Evolutionary conservation across 2,888 invertebrate genomes (phyloP).

Genomic region (Epirrita christyi): DNA sequence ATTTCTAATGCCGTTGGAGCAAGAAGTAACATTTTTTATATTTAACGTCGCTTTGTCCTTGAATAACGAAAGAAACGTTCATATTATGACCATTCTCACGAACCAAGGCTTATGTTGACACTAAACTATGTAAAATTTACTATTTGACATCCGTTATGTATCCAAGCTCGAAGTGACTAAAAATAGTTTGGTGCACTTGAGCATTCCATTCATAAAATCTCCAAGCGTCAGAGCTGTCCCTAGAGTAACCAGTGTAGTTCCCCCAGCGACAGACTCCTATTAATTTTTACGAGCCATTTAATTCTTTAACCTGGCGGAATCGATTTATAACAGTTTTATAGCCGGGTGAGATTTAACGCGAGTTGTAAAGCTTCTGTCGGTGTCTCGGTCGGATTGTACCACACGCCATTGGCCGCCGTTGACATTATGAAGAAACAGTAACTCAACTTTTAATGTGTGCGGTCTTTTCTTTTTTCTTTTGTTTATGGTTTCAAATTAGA

Average conservation of each 20-base stretch:
- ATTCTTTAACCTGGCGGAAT: slow-evolving; percentile 80
- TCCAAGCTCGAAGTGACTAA: too few relatives aligned
- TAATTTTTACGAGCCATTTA: slow-evolving; percentile 83
- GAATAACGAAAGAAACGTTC: too few relatives aligned
- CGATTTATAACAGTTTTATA: slow-evolving; percentile 80
- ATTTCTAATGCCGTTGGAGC: too few relatives aligned
- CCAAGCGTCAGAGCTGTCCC: not conserved
- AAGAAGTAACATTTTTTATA: too few relatives aligned
- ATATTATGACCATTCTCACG: too few relatives aligned
- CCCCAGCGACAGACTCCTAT: slow-evolving; percentile 69
- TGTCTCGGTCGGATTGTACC: slow-evolving; percentile 51
- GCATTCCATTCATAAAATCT: not conserved
- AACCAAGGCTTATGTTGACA: too few relatives aligned
- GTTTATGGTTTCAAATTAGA: too few relatives aligned
- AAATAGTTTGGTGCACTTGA: too few relatives aligned
- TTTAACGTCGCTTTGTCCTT: too few relatives aligned
- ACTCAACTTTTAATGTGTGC: not conserved
- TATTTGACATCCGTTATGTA: too few relatives aligned
- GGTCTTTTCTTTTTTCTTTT: too few relatives aligned
- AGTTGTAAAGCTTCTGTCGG: slow-evolving; percentile 72
- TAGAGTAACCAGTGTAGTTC: slow-evolving; percentile 17
- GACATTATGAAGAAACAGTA: slow-evolving; percentile 11
- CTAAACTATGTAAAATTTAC: too few relatives aligned
- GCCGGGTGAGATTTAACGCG: slow-evolving; percentile 66
- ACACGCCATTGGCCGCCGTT: slow-evolving; percentile 46